A percentile compares a stretch with the other conserved stretches of the same genome.
phyloP scores from a whole-genome alignment of 64 coral and sea anemone genomes.

The Anthopleura sola region DNA sequence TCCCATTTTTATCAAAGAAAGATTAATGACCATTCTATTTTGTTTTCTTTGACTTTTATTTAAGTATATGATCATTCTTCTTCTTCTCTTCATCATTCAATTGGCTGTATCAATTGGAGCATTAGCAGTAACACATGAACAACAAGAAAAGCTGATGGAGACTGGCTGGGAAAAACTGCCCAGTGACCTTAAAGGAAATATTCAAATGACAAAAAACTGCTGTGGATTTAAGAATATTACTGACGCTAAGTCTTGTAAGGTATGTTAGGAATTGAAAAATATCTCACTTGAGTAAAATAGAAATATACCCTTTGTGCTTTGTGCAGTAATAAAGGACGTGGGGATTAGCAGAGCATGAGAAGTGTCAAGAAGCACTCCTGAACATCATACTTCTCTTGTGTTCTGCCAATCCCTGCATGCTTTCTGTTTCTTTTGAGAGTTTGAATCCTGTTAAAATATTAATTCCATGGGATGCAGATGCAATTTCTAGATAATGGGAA shows the following conservation, averaged over 20 bases:
- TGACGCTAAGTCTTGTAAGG: constrained; percentile 58
- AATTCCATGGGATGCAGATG: too few species aligned
- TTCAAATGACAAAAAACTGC: constrained; percentile 66
- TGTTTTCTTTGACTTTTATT: constrained; percentile 39
- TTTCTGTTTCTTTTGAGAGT: too few species aligned
- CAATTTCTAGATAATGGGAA: too few species aligned
- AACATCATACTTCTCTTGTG: too few species aligned
- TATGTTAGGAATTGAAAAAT: constrained; percentile 10
- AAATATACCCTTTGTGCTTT: too few species aligned
- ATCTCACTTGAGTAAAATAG: not conserved
- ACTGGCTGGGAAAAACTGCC: constrained; percentile 73
- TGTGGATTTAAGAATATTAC: constrained; percentile 75
- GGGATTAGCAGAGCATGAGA: too few species aligned
- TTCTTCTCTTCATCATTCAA: constrained; percentile 88
- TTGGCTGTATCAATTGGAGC: constrained; percentile 92
- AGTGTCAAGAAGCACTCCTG: too few species aligned
- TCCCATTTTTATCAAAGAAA: too few species aligned
- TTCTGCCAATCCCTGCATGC: too few species aligned
- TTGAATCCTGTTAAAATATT: too few species aligned
- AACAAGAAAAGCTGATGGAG: constrained; percentile 75
- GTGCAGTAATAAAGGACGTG: too few species aligned
- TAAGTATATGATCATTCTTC: constrained; percentile 93
- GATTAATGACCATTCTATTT: not conserved
- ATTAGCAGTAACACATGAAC: constrained; percentile 62
- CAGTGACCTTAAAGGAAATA: constrained; percentile 41